phyloP scores from a whole-genome alignment of 2,888 invertebrate genomes.

The Rhabditophanes sp. region DNA sequence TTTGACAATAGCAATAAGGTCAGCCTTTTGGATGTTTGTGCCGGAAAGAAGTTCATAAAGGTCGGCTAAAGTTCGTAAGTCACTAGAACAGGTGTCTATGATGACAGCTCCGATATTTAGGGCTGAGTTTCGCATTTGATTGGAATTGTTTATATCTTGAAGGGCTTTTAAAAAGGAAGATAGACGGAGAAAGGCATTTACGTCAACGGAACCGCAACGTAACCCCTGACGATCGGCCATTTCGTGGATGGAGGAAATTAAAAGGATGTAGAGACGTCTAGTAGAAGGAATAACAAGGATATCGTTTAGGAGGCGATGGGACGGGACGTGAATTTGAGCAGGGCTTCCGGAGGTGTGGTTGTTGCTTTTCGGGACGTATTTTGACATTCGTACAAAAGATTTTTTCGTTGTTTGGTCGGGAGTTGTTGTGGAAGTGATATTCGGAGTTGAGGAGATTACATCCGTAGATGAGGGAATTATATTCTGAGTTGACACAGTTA shows the following conservation, averaged over 20 bases:
- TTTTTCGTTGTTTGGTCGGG: too few species aligned
- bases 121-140: conserved; percentile 15
- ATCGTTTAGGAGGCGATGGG: conserved; percentile 32
- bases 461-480: too few species aligned
- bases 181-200: conserved; percentile 28
- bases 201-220: conserved; percentile 33
- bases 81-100: conserved; percentile 29
- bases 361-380: too few species aligned
- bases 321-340: conserved; percentile 22
- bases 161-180: conserved; percentile 28
- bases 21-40: conserved; percentile 30
- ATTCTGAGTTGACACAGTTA: too few species aligned
- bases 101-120: conserved; percentile 30
- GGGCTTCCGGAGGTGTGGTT: too few species aligned
- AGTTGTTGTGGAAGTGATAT: too few species aligned
- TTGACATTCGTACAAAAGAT: too few species aligned
- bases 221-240: conserved; percentile 21
- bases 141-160: conserved; percentile 16
- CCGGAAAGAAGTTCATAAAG: conserved; percentile 32
- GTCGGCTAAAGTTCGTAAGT: conserved; percentile 32
- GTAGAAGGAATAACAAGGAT: conserved; percentile 30
- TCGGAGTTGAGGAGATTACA: too few species aligned
- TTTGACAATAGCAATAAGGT: conserved; percentile 29
- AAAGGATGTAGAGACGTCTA: conserved; percentile 25
- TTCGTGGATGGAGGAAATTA: conserved; percentile 28